phyloP scores from a whole-genome alignment of 2,888 invertebrate genomes.

The Agrotis clavis region DNA sequence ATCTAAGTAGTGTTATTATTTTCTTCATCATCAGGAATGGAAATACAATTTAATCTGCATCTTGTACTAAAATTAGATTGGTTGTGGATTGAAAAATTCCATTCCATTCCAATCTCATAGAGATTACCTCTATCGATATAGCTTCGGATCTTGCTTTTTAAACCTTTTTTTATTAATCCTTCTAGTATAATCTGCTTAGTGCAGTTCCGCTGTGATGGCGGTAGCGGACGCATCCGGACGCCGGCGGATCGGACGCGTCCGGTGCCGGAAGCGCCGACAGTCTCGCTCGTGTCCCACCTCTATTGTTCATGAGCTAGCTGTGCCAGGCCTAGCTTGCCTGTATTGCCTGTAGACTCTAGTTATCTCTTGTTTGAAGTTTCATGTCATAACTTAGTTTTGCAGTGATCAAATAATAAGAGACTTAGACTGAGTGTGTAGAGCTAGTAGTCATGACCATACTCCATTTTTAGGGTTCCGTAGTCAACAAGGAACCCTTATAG shows the following conservation, averaged over 20 bases:
- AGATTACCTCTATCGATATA: no score
- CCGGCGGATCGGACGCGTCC: slow-evolving; percentile 43
- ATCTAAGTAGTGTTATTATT: no score
- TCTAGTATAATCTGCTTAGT: slow-evolving; percentile 1
- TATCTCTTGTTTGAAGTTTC: slow-evolving; percentile 15
- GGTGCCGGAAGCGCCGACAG: slow-evolving; percentile 53
- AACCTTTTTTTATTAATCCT: not conserved
- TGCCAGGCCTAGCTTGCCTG: slow-evolving; percentile 18
- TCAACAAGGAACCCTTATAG: no score
- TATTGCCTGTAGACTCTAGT: not conserved
- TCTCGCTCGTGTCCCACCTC: slow-evolving; percentile 41
- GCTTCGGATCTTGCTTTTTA: not conserved
- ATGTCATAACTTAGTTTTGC: not conserved
- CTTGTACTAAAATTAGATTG: no score
- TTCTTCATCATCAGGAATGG: not conserved
- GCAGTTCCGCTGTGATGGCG: slow-evolving; percentile 1
- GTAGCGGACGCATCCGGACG: slow-evolving; percentile 40
- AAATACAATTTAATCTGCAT: not conserved
- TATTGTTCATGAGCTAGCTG: slow-evolving; percentile 40
- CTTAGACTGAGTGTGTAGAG: not conserved
- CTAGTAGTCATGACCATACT: no score
- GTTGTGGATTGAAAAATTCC: no score
- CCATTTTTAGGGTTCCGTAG: no score
- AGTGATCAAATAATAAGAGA: not conserved
- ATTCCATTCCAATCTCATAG: not conserved